Evolutionary conservation across 2,797 vertebrate genomes (phyloP).

Genomic region (Lophotriccus pileatus): DNA sequence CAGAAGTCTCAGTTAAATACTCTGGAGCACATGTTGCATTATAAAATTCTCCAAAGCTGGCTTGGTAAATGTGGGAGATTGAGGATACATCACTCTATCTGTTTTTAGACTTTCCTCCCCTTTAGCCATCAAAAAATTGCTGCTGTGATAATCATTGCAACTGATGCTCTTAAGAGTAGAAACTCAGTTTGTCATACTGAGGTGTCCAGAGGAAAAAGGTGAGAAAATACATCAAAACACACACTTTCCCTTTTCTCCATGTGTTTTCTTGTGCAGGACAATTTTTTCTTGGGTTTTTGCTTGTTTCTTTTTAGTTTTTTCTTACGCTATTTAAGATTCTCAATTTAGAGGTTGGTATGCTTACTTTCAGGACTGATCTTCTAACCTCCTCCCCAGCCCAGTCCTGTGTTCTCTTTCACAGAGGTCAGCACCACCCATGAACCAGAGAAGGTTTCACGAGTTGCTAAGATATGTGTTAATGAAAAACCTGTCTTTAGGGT

Average conservation of each 20-base stretch:
- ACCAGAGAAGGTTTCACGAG: not conserved
- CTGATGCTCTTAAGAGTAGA: not conserved
- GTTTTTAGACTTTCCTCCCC: not conserved
- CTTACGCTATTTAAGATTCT: not conserved
- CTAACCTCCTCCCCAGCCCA: not conserved
- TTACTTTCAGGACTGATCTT: not conserved
- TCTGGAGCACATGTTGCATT: not conserved
- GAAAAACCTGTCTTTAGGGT: not conserved
- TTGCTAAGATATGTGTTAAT: not conserved
- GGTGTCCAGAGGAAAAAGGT: not conserved
- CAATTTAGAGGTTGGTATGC: not conserved
- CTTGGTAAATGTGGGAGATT: not conserved
- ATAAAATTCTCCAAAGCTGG: not conserved
- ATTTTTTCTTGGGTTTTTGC: not conserved
- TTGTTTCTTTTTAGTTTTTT: not conserved
- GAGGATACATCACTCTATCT: not conserved
- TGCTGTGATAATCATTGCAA: not conserved
- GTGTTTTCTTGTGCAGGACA: not conserved
- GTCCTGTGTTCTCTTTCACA: not conserved
- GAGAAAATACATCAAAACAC: not conserved
- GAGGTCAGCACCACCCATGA: not conserved
- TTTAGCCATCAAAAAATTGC: not conserved
- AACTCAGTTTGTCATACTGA: not conserved
- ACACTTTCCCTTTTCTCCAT: not conserved
- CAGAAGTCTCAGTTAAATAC: not conserved